phyloP scores from a whole-genome alignment of 2,113 vertebrate genomes.

The Dinomys branickii region DNA sequence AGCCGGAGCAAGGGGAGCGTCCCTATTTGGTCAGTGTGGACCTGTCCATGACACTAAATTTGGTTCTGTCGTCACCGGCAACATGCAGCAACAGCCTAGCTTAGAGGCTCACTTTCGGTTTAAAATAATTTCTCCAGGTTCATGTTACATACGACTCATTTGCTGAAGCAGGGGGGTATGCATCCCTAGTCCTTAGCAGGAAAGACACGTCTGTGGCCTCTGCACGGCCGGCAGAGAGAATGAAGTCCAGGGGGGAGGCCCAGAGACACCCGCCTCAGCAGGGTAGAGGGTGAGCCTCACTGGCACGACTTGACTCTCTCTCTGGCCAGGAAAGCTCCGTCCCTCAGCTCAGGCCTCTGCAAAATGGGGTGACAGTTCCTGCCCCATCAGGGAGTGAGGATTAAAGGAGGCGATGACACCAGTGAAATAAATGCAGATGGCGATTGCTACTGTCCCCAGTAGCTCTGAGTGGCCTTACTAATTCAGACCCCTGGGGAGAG shows the following conservation, averaged over 20 bases:
- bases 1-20: conserved; percentile 23
- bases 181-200: neutral
- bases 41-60: conserved; percentile 63
- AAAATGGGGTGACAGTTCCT: neutral
- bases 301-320: neutral
- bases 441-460: neutral
- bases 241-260: neutral
- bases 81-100: conserved; percentile 46
- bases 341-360: neutral
- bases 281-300: neutral
- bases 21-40: neutral
- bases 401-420: neutral
- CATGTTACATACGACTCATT: conserved; percentile 60
- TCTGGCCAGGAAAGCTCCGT: neutral
- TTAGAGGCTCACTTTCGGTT: conserved; percentile 61
- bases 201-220: neutral
- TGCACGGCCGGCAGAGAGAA: neutral
- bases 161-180: neutral
- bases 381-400: neutral
- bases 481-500: neutral
- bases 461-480: neutral
- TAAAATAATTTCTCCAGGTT: conserved; percentile 71
- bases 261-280: accelerated
- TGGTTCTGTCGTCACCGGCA: conserved; percentile 60
- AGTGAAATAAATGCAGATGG: neutral